Conservation (phyloP, 2,113 vertebrate species). For the Canis aureus region DNA sequence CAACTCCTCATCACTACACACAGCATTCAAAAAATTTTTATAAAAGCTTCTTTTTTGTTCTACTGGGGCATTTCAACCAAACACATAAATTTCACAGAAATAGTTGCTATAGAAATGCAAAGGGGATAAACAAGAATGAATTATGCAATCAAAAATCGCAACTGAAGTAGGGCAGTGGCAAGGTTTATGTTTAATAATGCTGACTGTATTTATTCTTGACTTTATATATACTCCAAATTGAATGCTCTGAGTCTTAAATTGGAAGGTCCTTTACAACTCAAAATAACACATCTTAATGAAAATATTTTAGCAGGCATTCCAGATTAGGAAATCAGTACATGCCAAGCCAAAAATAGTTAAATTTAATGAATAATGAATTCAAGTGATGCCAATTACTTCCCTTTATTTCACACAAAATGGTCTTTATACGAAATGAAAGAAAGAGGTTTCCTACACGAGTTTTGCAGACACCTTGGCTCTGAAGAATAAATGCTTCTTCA, state of each 20-base stretch:
- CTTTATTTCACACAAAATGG: slow-evolving; percentile 50
- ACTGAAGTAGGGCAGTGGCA: neutral
- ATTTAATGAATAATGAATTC: slow-evolving; percentile 54
- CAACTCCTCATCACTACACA: neutral
- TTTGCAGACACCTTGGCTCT: slow-evolving; percentile 24
- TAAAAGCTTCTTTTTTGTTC: slow-evolving; percentile 53
- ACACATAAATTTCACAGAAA: neutral
- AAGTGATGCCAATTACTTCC: slow-evolving; percentile 46
- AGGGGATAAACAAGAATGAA: slow-evolving; percentile 39
- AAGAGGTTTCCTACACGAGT: slow-evolving; percentile 22
- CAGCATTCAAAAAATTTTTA: neutral
- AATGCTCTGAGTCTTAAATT: slow-evolving; percentile 6
- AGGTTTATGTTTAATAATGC: slow-evolving; percentile 23
- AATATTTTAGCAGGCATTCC: slow-evolving; percentile 4
- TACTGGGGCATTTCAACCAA: slow-evolving; percentile 19
- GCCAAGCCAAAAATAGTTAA: slow-evolving; percentile 55
- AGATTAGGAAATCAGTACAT: slow-evolving; percentile 44
- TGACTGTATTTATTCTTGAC: slow-evolving; percentile 9
- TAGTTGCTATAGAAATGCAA: slow-evolving; percentile 54
- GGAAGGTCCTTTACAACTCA: slow-evolving; percentile 35
- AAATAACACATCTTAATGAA: slow-evolving; percentile 54
- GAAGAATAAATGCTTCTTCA: slow-evolving; percentile 56
- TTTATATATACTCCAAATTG: neutral
- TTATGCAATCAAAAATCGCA: neutral
- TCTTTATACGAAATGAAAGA: neutral